These are phyloP conservation scores for Phacellophora camtschatica DNA, from an alignment of 30 jellyfish, hydroid and myxozoan genomes.

Conservation along the genomic window DNA sequence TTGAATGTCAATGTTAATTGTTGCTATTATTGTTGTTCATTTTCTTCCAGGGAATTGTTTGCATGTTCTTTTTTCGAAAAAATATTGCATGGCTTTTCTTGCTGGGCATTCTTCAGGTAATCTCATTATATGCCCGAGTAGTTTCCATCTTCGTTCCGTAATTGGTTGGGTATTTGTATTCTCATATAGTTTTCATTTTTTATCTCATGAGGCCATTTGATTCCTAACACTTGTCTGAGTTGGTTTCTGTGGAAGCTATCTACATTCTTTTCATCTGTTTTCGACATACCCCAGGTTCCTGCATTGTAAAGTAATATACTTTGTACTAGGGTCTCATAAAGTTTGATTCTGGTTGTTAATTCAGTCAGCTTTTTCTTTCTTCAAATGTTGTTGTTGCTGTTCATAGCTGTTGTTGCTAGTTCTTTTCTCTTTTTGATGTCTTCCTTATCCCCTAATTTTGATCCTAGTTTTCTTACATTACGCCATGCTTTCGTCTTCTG, in stretches of 20 bases:
- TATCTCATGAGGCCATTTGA: too few species aligned
- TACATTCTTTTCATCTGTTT: not conserved
- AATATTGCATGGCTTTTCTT: not conserved
- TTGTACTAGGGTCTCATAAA: not conserved
- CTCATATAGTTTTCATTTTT: too few species aligned
- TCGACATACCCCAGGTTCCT: constrained; percentile 1
- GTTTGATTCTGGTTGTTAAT: not conserved
- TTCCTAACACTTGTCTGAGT: not conserved
- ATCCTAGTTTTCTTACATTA: not conserved
- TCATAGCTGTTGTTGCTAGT: not conserved
- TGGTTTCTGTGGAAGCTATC: not conserved
- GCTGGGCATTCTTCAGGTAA: not conserved
- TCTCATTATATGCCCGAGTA: not conserved
- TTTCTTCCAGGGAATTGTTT: not conserved
- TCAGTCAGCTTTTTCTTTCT: too few species aligned
- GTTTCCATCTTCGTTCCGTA: too few species aligned
- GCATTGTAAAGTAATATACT: not conserved
- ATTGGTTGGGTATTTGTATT: too few species aligned
- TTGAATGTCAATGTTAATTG: not conserved
- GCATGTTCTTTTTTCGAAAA: not conserved
- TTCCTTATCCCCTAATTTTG: not conserved
- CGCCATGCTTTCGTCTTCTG: not conserved
- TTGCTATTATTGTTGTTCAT: not conserved
- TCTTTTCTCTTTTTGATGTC: not conserved
- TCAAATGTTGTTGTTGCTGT: not conserved